Base-by-base conservation (phyloP, 2,888 invertebrate species). In the Scelioninae gen. 1 region DNA sequence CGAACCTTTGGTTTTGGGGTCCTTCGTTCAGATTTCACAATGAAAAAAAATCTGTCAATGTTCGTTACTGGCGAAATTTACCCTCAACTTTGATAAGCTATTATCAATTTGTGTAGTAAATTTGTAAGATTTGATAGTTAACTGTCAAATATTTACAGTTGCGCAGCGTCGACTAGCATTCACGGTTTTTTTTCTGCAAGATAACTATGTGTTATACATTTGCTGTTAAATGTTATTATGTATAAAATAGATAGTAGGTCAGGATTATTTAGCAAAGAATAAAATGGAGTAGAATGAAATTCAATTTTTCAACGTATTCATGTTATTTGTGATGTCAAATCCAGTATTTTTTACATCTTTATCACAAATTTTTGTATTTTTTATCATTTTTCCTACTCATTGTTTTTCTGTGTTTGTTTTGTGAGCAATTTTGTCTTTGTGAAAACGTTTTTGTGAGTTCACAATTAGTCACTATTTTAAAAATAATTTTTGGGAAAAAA, bases 211-310 rank as follows among this genome's bases (percentile, higher is more conserved):
- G 79, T 79, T 79, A 79, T 45, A 79, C 40, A 72, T 79, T 79
- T 79, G 58, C 72, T 79, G 71, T 79, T 79, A 79, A 79, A 79
- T 79, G 79, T 79, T 79, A 71, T 78, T 78, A 79, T 79, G 79
- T 79, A 79, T 79, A 79, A 79, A 77, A 77, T 77, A 69, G 47
- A 55, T 77, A 77, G 77, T 77, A 62, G 77, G 55, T 69, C 68
- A 76, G 62, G 29, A 76, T 76, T 68, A 77, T 77, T 77, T 68
- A 77, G 68, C 55, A 51, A 68, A 68, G 66, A 77, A 77, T 77
- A 77, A 77, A 77, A 62, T 77, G 60, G 53, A 77, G 68, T 77
- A 77, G 77, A 77, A 77, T 34, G 68, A 77, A 77, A 69, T 77
- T 53, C 47, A 34, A 53, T 15, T 58, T 43, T 45, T 60, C 10